Conservation (phyloP, 1,140 invertebrate species). For the Sycophila sp. region DNA sequence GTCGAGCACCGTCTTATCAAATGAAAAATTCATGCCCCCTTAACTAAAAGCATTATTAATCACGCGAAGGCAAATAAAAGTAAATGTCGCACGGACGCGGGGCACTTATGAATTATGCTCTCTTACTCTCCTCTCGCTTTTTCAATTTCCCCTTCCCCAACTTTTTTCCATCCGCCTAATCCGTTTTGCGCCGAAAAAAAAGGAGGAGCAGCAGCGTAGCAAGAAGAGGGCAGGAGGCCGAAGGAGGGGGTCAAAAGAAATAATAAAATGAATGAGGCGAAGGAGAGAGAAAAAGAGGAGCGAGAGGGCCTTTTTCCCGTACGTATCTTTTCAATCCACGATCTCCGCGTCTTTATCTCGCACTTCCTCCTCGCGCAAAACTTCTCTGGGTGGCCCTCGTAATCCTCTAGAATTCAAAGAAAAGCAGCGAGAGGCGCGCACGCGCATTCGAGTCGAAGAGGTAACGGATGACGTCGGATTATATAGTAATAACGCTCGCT, state of each 20-base stretch:
- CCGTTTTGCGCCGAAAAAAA: no score
- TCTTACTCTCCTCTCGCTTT: not conserved
- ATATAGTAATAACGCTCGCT: slow-evolving; percentile 38
- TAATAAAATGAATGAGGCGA: not conserved
- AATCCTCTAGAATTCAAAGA: slow-evolving; percentile 11
- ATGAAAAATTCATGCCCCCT: not conserved
- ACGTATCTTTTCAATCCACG: slow-evolving; percentile 17
- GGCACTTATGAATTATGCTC: not conserved
- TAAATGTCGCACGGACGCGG: not conserved
- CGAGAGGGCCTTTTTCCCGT: not conserved
- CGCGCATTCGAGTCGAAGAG: slow-evolving; percentile 15
- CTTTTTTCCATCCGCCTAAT: no score
- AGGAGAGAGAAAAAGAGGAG: not conserved
- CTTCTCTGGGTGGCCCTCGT: slow-evolving; percentile 23
- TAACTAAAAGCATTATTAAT: slow-evolving; percentile 4
- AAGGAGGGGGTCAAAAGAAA: no score
- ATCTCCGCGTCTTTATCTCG: not conserved
- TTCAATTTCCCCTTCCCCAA: slow-evolving; percentile 2
- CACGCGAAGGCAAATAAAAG: not conserved
- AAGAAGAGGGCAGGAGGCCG: no score
- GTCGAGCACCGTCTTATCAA: no score
- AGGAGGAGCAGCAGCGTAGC: no score
- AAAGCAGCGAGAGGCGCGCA: not conserved
- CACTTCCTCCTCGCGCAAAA: not conserved
- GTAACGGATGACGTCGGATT: slow-evolving; percentile 37